These are phyloP conservation scores for Tetanocera ferruginea DNA, from an alignment of 2,888 invertebrate species.

Conservation along the genomic window DNA sequence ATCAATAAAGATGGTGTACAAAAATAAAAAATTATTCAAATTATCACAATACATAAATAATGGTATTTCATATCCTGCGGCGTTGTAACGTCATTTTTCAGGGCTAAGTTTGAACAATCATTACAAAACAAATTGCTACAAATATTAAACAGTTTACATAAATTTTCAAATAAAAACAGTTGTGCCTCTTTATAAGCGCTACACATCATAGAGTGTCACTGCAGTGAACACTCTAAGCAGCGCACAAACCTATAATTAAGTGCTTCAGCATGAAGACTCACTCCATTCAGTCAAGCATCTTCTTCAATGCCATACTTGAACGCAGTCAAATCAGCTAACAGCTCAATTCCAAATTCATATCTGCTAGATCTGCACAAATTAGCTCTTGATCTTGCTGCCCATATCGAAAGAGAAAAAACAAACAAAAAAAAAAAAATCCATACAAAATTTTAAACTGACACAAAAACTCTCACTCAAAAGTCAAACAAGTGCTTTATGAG, in stretches of 20 bases:
- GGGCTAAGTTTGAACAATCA: neutral
- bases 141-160: neutral
- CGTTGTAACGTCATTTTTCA: neutral
- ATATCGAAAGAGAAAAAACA: neutral
- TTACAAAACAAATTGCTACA: neutral
- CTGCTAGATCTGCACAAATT: constrained; percentile 3
- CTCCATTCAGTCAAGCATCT: no score
- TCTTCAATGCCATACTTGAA: neutral
- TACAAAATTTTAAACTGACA: neutral
- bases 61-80: neutral
- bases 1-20: neutral
- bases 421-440: neutral
- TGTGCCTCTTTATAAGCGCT: neutral
- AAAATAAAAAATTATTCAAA: neutral
- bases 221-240: no score
- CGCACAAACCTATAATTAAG: constrained; percentile 5
- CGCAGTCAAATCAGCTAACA: neutral
- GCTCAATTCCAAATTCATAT: neutral
- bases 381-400: neutral
- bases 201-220: neutral
- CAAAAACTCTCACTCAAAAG: neutral
- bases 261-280: neutral
- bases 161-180: neutral
- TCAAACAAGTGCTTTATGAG: neutral
- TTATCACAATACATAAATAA: neutral